These are phyloP conservation scores for Trialeurodes vaporariorum DNA, from an alignment of 1,140 invertebrate species.

Conservation along the genomic window DNA sequence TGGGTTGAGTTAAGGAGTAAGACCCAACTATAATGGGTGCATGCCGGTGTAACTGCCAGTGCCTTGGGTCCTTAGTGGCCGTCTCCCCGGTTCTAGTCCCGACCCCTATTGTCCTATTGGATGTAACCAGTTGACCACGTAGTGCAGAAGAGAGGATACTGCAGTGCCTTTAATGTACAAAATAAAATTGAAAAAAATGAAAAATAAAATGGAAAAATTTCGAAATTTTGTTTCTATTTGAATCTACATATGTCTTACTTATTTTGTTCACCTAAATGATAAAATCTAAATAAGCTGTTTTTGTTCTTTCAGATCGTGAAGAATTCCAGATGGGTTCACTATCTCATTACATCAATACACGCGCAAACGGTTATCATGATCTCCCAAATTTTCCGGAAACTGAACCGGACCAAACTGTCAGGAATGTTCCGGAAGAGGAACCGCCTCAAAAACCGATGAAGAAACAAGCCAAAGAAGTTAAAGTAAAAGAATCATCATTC, in stretches of 20 bases:
- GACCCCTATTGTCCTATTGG: no score
- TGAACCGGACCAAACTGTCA: conserved; percentile 60
- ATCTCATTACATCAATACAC: conserved; percentile 84
- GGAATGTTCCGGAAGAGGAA: conserved; percentile 35
- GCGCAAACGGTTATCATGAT: conserved; percentile 75
- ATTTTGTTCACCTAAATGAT: not conserved
- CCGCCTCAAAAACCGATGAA: conserved; percentile 14
- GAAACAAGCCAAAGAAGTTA: conserved; percentile 23
- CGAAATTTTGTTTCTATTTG: not conserved
- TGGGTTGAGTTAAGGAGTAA: no score
- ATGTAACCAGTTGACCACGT: not conserved
- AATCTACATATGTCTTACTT: not conserved
- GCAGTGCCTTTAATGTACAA: not conserved
- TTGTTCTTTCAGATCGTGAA: conserved; percentile 49
- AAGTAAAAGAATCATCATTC: conserved; percentile 39
- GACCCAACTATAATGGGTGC: no score
- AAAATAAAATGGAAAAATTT: not conserved
- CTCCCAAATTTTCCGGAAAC: conserved; percentile 72
- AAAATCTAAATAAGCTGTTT: conserved; percentile 9
- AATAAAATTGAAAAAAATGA: not conserved
- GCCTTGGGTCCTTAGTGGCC: no score
- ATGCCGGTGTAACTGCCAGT: no score
- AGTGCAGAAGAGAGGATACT: not conserved
- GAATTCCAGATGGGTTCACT: conserved; percentile 88
- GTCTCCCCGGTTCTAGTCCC: no score